phyloP scores from a whole-genome alignment of 2,797 vertebrate species.

The Liparis tanakae region DNA sequence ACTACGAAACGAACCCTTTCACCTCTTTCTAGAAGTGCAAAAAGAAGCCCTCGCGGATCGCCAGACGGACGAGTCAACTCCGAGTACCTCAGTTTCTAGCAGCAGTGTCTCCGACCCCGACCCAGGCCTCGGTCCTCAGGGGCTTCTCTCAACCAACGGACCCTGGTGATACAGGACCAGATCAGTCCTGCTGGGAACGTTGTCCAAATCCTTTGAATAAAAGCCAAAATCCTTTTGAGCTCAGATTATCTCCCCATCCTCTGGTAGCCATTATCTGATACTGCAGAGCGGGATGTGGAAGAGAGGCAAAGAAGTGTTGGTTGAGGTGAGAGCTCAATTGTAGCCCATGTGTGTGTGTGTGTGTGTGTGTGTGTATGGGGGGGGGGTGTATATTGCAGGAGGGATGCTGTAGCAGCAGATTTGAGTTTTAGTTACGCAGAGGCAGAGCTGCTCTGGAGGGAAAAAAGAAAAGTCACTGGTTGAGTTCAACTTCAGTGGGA shows the following conservation, averaged over 20 bases:
- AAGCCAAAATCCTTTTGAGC: constrained; percentile 24
- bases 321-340: constrained; percentile 48
- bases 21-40: constrained; percentile 65
- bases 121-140: constrained; percentile 75
- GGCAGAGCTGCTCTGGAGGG: constrained; percentile 63
- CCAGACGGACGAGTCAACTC: constrained; percentile 69
- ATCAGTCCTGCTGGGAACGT: constrained; percentile 47
- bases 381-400: constrained; percentile 54
- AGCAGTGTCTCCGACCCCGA: constrained; percentile 63
- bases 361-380: constrained; percentile 36
- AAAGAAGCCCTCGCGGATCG: constrained; percentile 57
- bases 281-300: constrained; percentile 17
- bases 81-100: constrained; percentile 80
- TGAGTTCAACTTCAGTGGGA: constrained; percentile 12
- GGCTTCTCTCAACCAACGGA: constrained; percentile 61
- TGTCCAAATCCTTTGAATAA: constrained; percentile 38
- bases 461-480: constrained; percentile 2
- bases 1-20: constrained; percentile 54
- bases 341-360: constrained; percentile 49
- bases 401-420: constrained; percentile 68
- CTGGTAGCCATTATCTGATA: constrained; percentile 60
- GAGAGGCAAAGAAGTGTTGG: constrained; percentile 5
- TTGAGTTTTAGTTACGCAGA: constrained; percentile 68
- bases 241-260: constrained; percentile 62
- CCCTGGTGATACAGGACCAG: constrained; percentile 43